Conservation (phyloP, 2,797 vertebrate species). For the Periparus ater region DNA sequence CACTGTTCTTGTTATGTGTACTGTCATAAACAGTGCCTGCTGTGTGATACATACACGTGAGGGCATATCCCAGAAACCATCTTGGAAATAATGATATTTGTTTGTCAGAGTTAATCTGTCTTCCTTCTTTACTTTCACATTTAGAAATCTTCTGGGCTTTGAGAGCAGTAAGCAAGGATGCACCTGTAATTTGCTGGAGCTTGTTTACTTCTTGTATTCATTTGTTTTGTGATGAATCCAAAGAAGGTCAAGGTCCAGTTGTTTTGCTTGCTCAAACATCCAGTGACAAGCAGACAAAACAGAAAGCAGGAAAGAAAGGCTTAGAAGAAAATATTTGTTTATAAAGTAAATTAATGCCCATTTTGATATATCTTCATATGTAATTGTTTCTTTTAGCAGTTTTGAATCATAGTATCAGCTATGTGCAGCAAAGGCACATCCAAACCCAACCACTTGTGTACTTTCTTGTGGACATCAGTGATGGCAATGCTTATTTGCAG, state of each 20-base stretch:
- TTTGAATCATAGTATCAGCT: background rate
- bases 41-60: accelerated
- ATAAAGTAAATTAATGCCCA: background rate
- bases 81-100: background rate
- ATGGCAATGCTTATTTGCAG: background rate
- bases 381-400: background rate
- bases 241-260: background rate
- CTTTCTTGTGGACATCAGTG: background rate
- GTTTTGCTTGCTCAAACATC: background rate
- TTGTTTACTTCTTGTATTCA: background rate
- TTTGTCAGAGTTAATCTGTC: background rate
- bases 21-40: background rate
- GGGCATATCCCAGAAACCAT: background rate
- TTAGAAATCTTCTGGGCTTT: background rate
- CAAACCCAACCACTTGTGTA: background rate
- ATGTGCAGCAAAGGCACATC: background rate
- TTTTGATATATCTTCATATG: background rate
- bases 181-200: background rate
- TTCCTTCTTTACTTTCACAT: background rate
- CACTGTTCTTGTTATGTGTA: background rate
- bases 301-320: background rate
- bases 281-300: background rate
- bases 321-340: background rate
- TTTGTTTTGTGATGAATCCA: background rate
- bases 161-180: background rate